Evolutionary conservation across 2,113 vertebrate species (phyloP), one percentile per base, ranked within the genome.

Genomic region (Trinectes maculatus): DNA sequence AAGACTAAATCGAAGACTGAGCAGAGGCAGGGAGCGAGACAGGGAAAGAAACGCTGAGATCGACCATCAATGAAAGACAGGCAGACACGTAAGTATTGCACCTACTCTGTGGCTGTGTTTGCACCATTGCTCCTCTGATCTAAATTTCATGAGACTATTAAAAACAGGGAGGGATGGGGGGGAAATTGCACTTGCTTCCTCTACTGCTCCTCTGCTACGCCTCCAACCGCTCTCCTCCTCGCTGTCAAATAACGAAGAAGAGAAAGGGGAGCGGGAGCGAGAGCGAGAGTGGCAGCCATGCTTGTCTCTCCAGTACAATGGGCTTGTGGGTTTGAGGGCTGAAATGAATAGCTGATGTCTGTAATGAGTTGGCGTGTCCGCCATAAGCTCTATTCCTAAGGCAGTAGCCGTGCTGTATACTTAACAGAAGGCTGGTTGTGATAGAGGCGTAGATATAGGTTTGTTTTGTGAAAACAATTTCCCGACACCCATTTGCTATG

Each of bases 71-170:
- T 76, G 59, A 72, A 9, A 71, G 42, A 68, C 60, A 43, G 18
- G 40, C 53, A 63, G 68, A 64, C 77, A 84, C 74, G 78, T 77
- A 64, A 75, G 71, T 59, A 43, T 52, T 53, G 77, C 62, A 44
- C 39, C 58, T 70, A 67, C 71, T 64, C 43, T 65, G 70, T 63
- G 71, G 71, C 49, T 59, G 59, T 63, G 65, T 84, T 85, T 83
- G 71, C 73, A 60, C 56, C 71, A 44, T 79, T 68, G 77, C 85
- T 75, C 68, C 74, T 80, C 84, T 84, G 84, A 87, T 90, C 81
- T 89, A 81, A 86, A 90, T 87, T 89, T 85, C 87, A 90, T 80
- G 80, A 90, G 88, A 80, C 78, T 73, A 85, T 89, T 74, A 84
- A 87, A 84, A 86, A 78, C 25, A 11, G 60, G 75, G 59, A 79